Evolutionary conservation across 2,113 vertebrate species (phyloP).

Genomic region (Caranx melampygus): DNA sequence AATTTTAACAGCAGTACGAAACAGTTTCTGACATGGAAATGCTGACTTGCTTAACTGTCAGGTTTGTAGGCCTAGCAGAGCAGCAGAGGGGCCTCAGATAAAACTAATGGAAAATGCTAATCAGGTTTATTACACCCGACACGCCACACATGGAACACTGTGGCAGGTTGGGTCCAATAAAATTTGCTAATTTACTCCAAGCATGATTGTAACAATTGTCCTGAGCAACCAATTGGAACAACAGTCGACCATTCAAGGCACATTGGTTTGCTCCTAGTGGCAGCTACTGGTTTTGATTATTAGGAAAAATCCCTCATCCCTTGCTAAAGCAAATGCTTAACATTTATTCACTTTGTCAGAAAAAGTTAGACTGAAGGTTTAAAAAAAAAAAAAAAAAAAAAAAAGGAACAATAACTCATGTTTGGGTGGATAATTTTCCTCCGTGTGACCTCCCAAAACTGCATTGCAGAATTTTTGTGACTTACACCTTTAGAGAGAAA

Average conservation of each 20-base stretch:
- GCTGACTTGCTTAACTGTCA: neutral
- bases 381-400: too few relatives aligned
- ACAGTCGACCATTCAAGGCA: neutral
- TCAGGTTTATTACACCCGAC: slow-evolving; percentile 17
- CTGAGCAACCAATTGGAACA: neutral
- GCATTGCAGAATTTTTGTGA: too few relatives aligned
- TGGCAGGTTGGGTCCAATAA: slow-evolving; percentile 1
- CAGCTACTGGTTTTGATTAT: neutral
- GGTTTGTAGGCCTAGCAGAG: neutral
- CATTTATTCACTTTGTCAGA: neutral
- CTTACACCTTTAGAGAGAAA: too few relatives aligned
- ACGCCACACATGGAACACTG: neutral
- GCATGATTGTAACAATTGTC: neutral
- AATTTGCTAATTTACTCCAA: slow-evolving; percentile 17
- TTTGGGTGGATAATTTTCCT: too few relatives aligned
- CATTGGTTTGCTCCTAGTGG: neutral
- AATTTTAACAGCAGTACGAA: neutral
- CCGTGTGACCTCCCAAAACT: too few relatives aligned
- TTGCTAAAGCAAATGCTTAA: neutral
- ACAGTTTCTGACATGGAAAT: neutral
- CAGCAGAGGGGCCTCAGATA: neutral
- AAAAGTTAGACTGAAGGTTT: neutral
- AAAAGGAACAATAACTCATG: too few relatives aligned
- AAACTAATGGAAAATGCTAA: slow-evolving; percentile 26
- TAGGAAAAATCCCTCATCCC: neutral